These are phyloP conservation scores for Eueremaeus valkanovi DNA, from an alignment of 2,888 invertebrate species.

Conservation along the genomic window DNA sequence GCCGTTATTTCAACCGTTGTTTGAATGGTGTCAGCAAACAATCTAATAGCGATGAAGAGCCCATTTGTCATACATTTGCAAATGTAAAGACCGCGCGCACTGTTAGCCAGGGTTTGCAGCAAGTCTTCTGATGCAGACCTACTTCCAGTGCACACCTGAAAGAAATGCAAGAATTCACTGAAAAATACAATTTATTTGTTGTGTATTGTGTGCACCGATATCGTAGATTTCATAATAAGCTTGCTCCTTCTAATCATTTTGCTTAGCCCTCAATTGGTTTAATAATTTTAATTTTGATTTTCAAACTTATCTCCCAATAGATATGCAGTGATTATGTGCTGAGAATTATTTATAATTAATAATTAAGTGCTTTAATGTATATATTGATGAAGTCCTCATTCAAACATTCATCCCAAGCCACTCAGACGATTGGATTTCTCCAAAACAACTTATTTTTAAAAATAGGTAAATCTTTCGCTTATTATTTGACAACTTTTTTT, in stretches of 20 bases:
- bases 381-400: constrained; percentile 15
- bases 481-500: not conserved
- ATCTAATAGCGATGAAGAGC: not conserved
- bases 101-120: constrained; percentile 1
- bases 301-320: not conserved
- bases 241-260: not conserved
- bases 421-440: constrained; percentile 17
- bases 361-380: constrained; percentile 15
- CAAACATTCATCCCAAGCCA: not conserved
- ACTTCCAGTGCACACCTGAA: constrained; percentile 2
- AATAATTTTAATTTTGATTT: not conserved
- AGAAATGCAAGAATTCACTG: constrained; percentile 6
- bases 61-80: constrained; percentile 22
- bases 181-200: not conserved
- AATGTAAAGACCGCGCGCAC: constrained; percentile 8
- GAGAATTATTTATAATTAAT: not conserved
- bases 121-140: constrained; percentile 9
- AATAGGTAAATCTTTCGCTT: constrained; percentile 10
- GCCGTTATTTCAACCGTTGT: not conserved
- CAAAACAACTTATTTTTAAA: constrained; percentile 14
- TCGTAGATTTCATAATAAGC: not conserved
- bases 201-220: constrained; percentile 17
- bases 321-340: not conserved
- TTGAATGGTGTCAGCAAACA: constrained; percentile 28
- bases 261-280: not conserved